A percentile compares a stretch with the other conserved stretches of the same genome.
phyloP scores from a whole-genome alignment of 1,140 invertebrate species.

The Platorchestia sp. region DNA sequence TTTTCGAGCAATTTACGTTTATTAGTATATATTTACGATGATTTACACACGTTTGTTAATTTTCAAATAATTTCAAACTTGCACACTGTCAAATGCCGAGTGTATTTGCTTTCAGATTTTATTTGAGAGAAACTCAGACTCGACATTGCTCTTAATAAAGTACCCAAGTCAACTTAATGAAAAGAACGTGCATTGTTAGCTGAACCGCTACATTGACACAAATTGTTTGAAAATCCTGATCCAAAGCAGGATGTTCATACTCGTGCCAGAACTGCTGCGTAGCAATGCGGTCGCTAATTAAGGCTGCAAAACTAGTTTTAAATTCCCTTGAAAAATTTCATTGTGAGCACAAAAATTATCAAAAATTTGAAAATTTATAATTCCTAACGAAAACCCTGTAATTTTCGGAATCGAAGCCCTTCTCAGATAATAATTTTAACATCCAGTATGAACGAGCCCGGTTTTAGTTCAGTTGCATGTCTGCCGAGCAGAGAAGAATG shows the following conservation, averaged over 20 bases:
- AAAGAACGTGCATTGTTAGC: too few relatives aligned
- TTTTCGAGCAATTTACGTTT: too few relatives aligned
- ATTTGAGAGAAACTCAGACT: too few relatives aligned
- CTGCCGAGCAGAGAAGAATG: neutral
- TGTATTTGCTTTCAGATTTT: too few relatives aligned
- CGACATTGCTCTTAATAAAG: neutral
- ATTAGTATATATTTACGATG: too few relatives aligned
- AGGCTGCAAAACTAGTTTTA: neutral
- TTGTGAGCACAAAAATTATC: neutral
- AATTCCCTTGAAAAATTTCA: neutral
- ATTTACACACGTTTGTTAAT: too few relatives aligned
- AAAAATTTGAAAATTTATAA: neutral
- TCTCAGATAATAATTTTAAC: neutral
- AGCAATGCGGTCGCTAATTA: neutral
- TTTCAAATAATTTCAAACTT: too few relatives aligned
- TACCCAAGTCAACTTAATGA: neutral
- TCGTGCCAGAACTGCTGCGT: neutral
- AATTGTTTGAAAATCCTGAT: neutral
- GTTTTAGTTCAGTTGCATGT: neutral
- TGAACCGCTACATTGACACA: too few relatives aligned
- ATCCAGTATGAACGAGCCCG: neutral
- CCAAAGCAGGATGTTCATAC: neutral
- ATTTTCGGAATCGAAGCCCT: neutral
- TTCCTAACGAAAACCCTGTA: neutral
- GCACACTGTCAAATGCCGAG: too few relatives aligned